Conservation (phyloP, 2,888 invertebrate species). For the Metacarcinus magister region DNA sequence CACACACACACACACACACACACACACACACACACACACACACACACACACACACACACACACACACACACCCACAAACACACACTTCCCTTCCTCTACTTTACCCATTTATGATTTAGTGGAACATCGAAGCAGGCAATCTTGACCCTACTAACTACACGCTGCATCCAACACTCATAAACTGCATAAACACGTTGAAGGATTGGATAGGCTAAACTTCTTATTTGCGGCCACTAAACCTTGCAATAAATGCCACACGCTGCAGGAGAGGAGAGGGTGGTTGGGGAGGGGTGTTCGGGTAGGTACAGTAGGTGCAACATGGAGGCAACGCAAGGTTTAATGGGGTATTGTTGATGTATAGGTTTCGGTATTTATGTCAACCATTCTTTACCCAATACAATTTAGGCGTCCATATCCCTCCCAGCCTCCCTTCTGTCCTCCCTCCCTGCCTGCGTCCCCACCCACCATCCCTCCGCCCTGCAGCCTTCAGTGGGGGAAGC, state of each 20-base stretch:
- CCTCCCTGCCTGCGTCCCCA: background rate
- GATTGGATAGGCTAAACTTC: constrained; percentile 15
- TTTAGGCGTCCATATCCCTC: background rate
- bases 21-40: background rate
- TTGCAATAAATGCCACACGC: background rate
- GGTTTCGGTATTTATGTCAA: constrained; percentile 22
- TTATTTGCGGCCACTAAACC: constrained; percentile 36
- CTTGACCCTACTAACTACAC: background rate
- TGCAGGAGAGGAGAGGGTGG: background rate
- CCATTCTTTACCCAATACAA: constrained; percentile 43
- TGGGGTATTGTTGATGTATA: constrained; percentile 1
- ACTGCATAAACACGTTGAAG: background rate
- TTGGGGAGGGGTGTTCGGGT: background rate
- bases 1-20: background rate
- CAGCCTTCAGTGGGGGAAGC: background rate
- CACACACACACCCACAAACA: background rate
- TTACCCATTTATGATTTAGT: background rate
- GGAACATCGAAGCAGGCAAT: background rate
- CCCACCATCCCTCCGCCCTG: no score
- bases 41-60: background rate
- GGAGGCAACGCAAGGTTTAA: background rate
- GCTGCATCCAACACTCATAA: background rate
- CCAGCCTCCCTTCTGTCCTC: background rate
- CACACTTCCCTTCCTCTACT: no score
- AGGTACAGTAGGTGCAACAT: background rate